Evolutionary conservation across 2,113 vertebrate species (phyloP).

Genomic region (Nibea coibor): DNA sequence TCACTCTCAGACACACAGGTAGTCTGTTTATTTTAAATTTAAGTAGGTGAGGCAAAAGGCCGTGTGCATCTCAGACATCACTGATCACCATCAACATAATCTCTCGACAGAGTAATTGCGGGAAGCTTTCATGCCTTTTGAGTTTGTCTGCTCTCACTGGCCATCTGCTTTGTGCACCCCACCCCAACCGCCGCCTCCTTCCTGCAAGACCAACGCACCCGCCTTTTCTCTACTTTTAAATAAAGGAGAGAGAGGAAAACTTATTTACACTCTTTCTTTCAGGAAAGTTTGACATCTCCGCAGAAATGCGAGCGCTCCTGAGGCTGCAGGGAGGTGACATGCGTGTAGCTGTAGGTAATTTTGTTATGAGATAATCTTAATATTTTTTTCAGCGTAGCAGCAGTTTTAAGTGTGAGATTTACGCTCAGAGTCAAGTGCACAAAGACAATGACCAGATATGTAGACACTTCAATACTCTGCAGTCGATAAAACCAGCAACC

Average conservation of each 20-base stretch:
- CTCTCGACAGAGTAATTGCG: slow-evolving; percentile 78
- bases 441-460: neutral
- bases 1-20: slow-evolving; percentile 35
- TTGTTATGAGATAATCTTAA: neutral
- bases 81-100: slow-evolving; percentile 73
- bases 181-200: slow-evolving; percentile 47
- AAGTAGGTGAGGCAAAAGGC: slow-evolving; percentile 55
- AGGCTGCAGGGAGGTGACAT: neutral
- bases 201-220: slow-evolving; percentile 40
- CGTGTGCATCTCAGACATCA: slow-evolving; percentile 61
- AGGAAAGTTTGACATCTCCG: slow-evolving; percentile 7
- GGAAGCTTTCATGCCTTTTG: slow-evolving; percentile 80
- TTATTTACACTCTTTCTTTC: neutral
- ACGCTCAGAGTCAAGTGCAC: neutral
- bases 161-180: slow-evolving; percentile 67
- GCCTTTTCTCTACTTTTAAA: neutral
- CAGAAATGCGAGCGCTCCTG: neutral
- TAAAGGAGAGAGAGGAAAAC: neutral
- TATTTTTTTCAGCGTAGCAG: neutral
- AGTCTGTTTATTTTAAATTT: slow-evolving; percentile 58
- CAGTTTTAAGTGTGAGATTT: slow-evolving; percentile 30
- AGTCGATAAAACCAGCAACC: slow-evolving; percentile 16
- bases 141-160: slow-evolving; percentile 74
- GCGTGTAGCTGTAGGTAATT: neutral
- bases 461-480: neutral